Evolutionary conservation across 1,140 invertebrate species (phyloP), one percentile per base, ranked within the genome.

Genomic region (Eurosta solidaginis): DNA sequence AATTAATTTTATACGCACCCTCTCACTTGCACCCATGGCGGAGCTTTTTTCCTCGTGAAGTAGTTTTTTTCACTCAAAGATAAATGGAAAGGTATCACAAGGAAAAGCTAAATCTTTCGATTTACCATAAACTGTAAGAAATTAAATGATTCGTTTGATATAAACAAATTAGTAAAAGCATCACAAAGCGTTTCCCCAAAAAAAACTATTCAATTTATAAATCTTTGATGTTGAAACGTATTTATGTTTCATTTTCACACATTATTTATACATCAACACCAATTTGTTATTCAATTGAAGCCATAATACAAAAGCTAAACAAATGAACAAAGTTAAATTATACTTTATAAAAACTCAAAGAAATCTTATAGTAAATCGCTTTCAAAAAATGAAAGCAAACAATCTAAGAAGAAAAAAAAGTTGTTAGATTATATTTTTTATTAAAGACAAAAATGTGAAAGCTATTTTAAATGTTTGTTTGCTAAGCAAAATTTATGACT

Each of bases 251-350:
- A 68, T 40, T 68, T 68, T 68, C 17, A 68, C 59, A 68, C 59
- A 68, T 68, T 40, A 68, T 68, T 68, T 68, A 33, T 68, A 68
- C 29, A 68, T 68, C 59, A 68, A 14, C 59, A 68, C n/a, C 59
- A 29, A 68, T 68, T 68, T 68, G 59, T 68, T 68, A 68, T 68
- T 68, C 40, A 68, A 68, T 68, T 68, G 33, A 68, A 20, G 33
- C 59, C 17, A 68, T 68, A 68, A 68, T 33, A 68, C 20, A 68
- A 40, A 54, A 52, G 2, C 25, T 22, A 52, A 52, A 22, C 49
- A 52, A 33, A 54, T 17, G 17, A 47, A 47, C 45, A 47, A 47
- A 47, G 45, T 17, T 47, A 47, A 47, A 47, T 47, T 12, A 47
- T 17, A 47, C 3, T n/a, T 20, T 20, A 40, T 68, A 68, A 68